These are phyloP conservation scores for Chouioia cunea DNA, from an alignment of 2,888 invertebrate species.

Conservation along the genomic window DNA sequence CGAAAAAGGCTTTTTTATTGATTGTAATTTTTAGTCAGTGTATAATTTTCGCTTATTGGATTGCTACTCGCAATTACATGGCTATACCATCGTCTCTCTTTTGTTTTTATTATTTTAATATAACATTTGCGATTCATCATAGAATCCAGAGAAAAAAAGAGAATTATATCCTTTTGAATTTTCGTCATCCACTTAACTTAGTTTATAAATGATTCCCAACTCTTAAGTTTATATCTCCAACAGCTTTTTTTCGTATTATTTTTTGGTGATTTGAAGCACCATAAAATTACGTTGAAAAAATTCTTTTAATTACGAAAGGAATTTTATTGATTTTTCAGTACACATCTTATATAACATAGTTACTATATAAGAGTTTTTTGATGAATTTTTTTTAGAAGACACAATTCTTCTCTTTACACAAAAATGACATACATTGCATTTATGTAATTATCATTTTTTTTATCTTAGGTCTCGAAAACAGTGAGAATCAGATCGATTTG, in stretches of 20 bases:
- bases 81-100: conserved; percentile 62
- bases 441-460: conserved; percentile 50
- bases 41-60: conserved; percentile 57
- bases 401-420: conserved; percentile 46
- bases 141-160: conserved; percentile 45
- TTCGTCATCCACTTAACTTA: conserved; percentile 37
- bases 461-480: conserved; percentile 45
- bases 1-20: conserved; percentile 60
- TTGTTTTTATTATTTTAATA: conserved; percentile 54
- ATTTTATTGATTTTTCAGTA: conserved; percentile 45
- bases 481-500: conserved; percentile 44
- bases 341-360: conserved; percentile 45
- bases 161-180: conserved; percentile 41
- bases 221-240: conserved; percentile 36
- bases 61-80: conserved; percentile 62
- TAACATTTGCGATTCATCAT: conserved; percentile 45
- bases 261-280: conserved; percentile 42
- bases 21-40: conserved; percentile 61
- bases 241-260: conserved; percentile 29
- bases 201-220: conserved; percentile 37
- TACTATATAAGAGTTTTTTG: conserved; percentile 47
- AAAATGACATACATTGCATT: conserved; percentile 49
- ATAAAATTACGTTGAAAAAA: conserved; percentile 45
- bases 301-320: conserved; percentile 36
- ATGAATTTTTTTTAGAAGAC: conserved; percentile 46